Percentiles rank a stretch among this genome's conserved stretches.
Evolutionary conservation across 64 coral and sea anemone genomes (phyloP).

Genomic region (Montipora capricornis): DNA sequence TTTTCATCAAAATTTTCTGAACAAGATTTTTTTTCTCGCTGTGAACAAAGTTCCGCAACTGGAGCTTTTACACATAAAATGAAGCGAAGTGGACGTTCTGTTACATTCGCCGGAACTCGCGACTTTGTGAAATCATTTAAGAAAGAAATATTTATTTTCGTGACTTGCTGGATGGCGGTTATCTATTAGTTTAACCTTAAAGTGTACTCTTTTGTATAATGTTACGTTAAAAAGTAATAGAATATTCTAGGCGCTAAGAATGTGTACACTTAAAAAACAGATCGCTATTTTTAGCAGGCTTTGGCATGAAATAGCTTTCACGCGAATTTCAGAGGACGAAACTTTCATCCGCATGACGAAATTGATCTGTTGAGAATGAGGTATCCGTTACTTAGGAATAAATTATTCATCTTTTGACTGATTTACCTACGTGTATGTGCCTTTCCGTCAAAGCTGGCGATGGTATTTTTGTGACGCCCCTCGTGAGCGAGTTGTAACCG

Average conservation of each 20-base stretch:
- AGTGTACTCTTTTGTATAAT: conserved; percentile 69
- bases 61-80: not conserved
- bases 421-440: not conserved
- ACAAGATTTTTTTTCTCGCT: too few relatives aligned
- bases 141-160: conserved; percentile 50
- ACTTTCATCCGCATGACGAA: not conserved
- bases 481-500: conserved; percentile 2
- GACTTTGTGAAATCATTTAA: conserved; percentile 20
- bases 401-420: not conserved
- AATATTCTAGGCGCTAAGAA: conserved; percentile 46
- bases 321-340: conserved; percentile 10
- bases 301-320: conserved; percentile 38
- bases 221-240: conserved; percentile 60
- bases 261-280: conserved; percentile 52
- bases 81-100: not conserved
- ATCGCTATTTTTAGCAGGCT: conserved; percentile 42
- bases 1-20: not conserved
- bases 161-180: conserved; percentile 15
- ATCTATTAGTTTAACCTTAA: conserved; percentile 48
- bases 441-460: not conserved
- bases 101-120: not conserved
- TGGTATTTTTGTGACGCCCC: conserved; percentile 46
- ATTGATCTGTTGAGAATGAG: not conserved
- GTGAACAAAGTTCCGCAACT: not conserved
- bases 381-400: conserved; percentile 48